Conservation (phyloP, 1,140 invertebrate species). For the Drosophila chauvacae region DNA sequence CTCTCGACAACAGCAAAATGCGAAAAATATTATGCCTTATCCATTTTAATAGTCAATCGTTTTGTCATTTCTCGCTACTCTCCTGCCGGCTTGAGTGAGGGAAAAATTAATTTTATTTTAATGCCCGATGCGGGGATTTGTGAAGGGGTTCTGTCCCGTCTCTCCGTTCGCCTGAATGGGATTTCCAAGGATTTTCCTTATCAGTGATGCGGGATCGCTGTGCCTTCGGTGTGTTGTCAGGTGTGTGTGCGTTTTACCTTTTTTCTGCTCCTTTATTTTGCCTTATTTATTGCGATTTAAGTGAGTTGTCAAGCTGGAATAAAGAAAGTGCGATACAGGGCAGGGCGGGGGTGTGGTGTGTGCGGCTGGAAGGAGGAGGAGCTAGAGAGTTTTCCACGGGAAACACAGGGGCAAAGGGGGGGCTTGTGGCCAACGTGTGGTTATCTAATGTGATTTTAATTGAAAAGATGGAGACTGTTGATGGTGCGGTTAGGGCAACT, state of each 20-base stretch:
- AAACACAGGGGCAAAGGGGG: constrained; percentile 2
- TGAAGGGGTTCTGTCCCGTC: constrained; percentile 45
- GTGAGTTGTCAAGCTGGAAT: constrained; percentile 71
- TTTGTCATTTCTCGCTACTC: constrained; percentile 69
- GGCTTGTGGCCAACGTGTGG: constrained; percentile 23
- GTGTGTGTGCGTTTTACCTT: constrained; percentile 59
- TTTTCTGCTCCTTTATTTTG: constrained; percentile 40
- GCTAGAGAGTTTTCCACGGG: constrained; percentile 27
- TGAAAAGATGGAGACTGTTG: constrained; percentile 49
- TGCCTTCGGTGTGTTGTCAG: constrained; percentile 64
- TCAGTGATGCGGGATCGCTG: constrained; percentile 64
- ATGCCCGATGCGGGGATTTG: constrained; percentile 67
- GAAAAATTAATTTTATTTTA: constrained; percentile 80
- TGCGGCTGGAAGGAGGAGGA: neutral
- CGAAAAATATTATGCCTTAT: constrained; percentile 81
- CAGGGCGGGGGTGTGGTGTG: neutral
- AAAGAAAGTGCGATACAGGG: constrained; percentile 8
- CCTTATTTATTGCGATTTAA: constrained; percentile 80
- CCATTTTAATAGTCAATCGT: constrained; percentile 82
- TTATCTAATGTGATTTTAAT: constrained; percentile 76
- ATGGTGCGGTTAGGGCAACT: constrained; percentile 17
- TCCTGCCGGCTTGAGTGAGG: constrained; percentile 18
- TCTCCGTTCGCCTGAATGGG: constrained; percentile 47
- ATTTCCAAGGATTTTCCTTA: constrained; percentile 49
- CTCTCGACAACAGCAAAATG: constrained; percentile 56